Evolutionary conservation across 2,888 invertebrate genomes (phyloP), one percentile per base, ranked within the genome.

Genomic region (Hyposoter dolosus): DNA sequence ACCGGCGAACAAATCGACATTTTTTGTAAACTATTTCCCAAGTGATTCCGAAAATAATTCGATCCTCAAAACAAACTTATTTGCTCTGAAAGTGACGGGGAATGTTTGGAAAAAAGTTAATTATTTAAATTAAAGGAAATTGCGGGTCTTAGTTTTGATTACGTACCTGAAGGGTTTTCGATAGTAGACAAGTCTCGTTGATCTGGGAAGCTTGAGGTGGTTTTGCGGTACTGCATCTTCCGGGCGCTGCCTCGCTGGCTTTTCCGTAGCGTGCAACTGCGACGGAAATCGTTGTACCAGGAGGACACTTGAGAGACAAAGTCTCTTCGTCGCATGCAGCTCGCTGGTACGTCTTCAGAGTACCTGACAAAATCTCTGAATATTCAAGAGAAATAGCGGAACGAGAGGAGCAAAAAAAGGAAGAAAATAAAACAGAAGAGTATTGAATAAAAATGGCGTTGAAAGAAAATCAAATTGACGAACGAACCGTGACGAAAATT

Each of bases 281-380:
- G 90, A 99, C 97, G 91, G 97, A 97, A 93, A 99, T 98, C 91
- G 98, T 97, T 53, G 99, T 99, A 77, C 98, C 98, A 69, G 97
- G 95, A 43, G 99, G 99, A 94, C 99, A 99, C 92, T 97, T 97
- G 87, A 99, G 95, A 72, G 96, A 96, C 93, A 99, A 96, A 93
- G 96, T 96, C 92, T 99, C 98, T 87, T 98, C 98, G 95, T 99
- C 98, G 95, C 99, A 99, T 76, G 98, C 98, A 72, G 98, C 98
- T 88, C 97, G 96, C 93, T 98, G 98, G 94, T 98, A 98, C 68
- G 98, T 98, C 92, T 98, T 96, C 90, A 99, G 95, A 45, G 98
- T 98, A 90, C 98, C 98, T 91, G 98, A 96, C 90, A 99, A 96
- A 89, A 98, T 96, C 93, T 98, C 99, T 99, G 96, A 89, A 94